These are phyloP conservation scores for Caenorhabditis wallacei DNA, from an alignment of 2,888 invertebrate species.

Conservation along the genomic window DNA sequence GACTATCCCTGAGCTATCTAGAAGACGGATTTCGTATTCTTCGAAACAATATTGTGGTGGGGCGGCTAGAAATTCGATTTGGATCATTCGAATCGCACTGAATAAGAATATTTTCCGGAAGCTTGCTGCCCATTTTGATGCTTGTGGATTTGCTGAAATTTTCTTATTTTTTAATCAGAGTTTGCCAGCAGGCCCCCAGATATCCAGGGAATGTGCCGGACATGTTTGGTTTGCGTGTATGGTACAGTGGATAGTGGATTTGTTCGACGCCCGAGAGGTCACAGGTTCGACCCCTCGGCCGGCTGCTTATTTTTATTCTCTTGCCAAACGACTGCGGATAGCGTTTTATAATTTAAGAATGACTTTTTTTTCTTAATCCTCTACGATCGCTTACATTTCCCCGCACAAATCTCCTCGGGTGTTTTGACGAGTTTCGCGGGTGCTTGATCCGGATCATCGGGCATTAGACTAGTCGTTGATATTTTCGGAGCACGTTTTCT, in stretches of 20 bases:
- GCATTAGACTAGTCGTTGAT: slow-evolving; percentile 74
- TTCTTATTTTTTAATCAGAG: not conserved
- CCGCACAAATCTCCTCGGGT: slow-evolving; percentile 31
- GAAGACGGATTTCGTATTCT: slow-evolving; percentile 81
- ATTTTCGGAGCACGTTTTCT: slow-evolving; percentile 61
- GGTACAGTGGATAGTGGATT: no score
- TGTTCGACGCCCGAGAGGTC: no score
- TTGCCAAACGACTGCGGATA: no score
- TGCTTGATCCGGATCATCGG: slow-evolving; percentile 77
- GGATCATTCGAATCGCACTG: slow-evolving; percentile 76
- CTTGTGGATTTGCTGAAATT: slow-evolving; percentile 78
- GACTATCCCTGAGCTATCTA: slow-evolving; percentile 78
- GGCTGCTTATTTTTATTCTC: no score
- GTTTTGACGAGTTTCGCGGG: slow-evolving; percentile 30
- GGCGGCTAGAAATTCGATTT: slow-evolving; percentile 81
- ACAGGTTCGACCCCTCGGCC: no score
- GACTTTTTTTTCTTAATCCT: not conserved
- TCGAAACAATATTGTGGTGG: slow-evolving; percentile 82
- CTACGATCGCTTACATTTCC: slow-evolving; percentile 24
- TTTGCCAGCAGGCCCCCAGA: no score
- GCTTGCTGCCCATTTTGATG: slow-evolving; percentile 82
- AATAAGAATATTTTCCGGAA: slow-evolving; percentile 80
- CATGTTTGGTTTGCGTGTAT: no score
- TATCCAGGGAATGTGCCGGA: no score
- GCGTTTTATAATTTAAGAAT: no score